A percentile compares a stretch with the other conserved stretches of the same genome.
Evolutionary conservation across 2,797 vertebrate genomes (phyloP).

Genomic region (Okamejei kenojei): DNA sequence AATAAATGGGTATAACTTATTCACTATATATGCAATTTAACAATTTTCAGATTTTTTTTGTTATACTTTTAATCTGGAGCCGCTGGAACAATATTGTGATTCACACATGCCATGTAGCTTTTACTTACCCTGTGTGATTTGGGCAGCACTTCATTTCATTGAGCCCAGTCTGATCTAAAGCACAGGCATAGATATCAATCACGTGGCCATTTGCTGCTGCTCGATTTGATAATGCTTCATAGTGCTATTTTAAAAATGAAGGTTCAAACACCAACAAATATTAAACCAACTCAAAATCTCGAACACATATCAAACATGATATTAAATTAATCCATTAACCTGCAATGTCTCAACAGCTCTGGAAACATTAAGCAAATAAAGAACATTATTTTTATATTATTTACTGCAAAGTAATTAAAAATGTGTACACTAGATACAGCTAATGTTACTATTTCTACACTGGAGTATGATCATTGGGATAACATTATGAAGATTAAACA

Average conservation of each 20-base stretch:
- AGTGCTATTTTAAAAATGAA: constrained; percentile 64
- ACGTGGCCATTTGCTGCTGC: constrained; percentile 84
- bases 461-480: neutral
- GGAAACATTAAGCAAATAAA: neutral
- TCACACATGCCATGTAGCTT: constrained; percentile 35
- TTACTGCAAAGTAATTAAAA: neutral
- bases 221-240: constrained; percentile 80
- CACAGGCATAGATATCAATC: constrained; percentile 91
- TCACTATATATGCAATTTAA: neutral
- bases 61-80: neutral
- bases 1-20: too few relatives aligned
- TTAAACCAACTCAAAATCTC: constrained; percentile 10
- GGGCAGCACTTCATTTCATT: constrained; percentile 95
- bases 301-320: neutral
- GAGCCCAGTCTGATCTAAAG: constrained; percentile 87
- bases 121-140: constrained; percentile 81
- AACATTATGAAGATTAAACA: neutral
- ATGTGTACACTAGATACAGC: neutral
- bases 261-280: neutral
- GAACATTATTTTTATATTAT: neutral
- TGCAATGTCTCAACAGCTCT: too few relatives aligned
- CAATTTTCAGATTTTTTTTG: neutral
- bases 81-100: neutral
- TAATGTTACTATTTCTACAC: neutral
- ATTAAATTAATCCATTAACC: neutral